Evolutionary conservation across 2,888 invertebrate species (phyloP).

Genomic region (Baccha elongata): DNA sequence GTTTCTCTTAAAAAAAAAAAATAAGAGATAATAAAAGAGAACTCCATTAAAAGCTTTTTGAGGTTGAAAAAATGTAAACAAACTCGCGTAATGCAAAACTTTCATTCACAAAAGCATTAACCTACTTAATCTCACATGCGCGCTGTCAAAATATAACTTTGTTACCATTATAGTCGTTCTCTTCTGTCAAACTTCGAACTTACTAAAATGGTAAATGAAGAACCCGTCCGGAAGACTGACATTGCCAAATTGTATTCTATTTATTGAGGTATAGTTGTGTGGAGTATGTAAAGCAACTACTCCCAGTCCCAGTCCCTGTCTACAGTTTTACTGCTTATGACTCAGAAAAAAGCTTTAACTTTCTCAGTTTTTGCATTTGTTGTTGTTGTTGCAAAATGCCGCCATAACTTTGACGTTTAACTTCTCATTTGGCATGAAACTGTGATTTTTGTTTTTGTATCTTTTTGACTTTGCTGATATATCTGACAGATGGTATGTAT

Average conservation of each 20-base stretch:
- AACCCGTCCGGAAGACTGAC: background rate
- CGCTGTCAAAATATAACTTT: background rate
- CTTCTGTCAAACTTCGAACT: conserved; percentile 44
- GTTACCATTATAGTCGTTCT: conserved; percentile 22
- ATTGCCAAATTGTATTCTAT: conserved; percentile 2
- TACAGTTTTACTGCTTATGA: too few species aligned
- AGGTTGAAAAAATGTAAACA: conserved; percentile 56
- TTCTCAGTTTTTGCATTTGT: background rate
- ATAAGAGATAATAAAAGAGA: background rate
- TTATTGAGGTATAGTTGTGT: background rate
- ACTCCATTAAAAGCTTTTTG: conserved; percentile 27
- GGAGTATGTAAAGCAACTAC: conserved; percentile 11
- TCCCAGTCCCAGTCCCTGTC: too few species aligned
- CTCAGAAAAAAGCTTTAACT: conserved; percentile 31
- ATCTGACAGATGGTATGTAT: conserved; percentile 42
- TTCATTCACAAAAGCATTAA: conserved; percentile 71
- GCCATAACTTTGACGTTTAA: conserved; percentile 30
- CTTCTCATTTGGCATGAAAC: conserved; percentile 42
- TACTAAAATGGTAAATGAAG: background rate
- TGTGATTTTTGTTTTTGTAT: background rate
- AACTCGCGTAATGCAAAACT: conserved; percentile 35
- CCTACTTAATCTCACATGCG: conserved; percentile 61
- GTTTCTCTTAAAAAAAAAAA: conserved; percentile 14
- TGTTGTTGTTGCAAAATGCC: background rate
- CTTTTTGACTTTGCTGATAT: conserved; percentile 15